Conservation (phyloP, 1,140 invertebrate genomes). For the Reticulitermes speratus region DNA sequence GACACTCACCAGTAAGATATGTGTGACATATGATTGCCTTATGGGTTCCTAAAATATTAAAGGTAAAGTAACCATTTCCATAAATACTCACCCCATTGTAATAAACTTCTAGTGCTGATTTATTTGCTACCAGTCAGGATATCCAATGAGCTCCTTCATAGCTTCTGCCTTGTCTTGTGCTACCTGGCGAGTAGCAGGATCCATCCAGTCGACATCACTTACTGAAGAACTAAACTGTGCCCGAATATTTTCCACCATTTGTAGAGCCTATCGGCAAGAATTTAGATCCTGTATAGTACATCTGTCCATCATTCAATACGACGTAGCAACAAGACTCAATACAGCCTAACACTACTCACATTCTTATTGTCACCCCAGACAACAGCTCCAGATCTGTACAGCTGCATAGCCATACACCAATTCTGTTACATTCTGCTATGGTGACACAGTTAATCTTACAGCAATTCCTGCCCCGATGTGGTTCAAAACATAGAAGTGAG, state of each 20-base stretch:
- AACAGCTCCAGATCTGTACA: too few relatives aligned
- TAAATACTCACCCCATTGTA: slow-evolving; percentile 45
- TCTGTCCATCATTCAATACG: neutral
- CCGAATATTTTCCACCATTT: slow-evolving; percentile 60
- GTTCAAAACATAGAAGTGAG: too few relatives aligned
- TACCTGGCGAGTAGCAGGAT: slow-evolving; percentile 53
- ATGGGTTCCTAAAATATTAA: too few relatives aligned
- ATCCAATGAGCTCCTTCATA: slow-evolving; percentile 65
- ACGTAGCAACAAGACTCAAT: neutral
- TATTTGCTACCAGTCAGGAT: slow-evolving; percentile 62
- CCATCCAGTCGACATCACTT: slow-evolving; percentile 61
- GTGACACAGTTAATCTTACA: too few relatives aligned
- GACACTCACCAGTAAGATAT: too few relatives aligned
- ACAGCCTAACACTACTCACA: neutral
- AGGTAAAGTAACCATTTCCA: too few relatives aligned
- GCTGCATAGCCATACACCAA: too few relatives aligned
- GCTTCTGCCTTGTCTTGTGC: slow-evolving; percentile 59
- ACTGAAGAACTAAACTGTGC: slow-evolving; percentile 57
- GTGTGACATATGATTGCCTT: too few relatives aligned
- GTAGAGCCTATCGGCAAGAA: slow-evolving; percentile 38
- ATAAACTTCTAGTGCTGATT: slow-evolving; percentile 49
- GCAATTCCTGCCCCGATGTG: too few relatives aligned
- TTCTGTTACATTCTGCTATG: too few relatives aligned
- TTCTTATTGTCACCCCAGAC: neutral
- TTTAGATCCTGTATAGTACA: too few relatives aligned